Conservation (phyloP, 1,140 invertebrate species). For the Aporrectodea caliginosa region DNA sequence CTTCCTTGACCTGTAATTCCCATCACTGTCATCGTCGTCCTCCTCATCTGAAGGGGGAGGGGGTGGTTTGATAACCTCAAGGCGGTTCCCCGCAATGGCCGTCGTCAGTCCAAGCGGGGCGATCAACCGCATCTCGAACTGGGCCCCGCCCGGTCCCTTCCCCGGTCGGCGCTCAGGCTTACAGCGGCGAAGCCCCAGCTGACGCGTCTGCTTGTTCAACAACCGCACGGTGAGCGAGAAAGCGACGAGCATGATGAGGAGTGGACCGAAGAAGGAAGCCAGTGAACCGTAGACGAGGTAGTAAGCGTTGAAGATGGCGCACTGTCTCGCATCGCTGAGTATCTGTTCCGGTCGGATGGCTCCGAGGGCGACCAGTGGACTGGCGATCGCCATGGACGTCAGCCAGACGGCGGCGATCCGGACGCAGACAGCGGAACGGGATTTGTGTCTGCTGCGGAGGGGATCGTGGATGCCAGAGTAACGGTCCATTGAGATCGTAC, state of each 20-base stretch:
- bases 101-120: not conserved
- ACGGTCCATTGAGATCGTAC: slow-evolving; percentile 54
- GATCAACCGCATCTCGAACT: not conserved
- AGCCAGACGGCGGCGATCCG: slow-evolving; percentile 83
- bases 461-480: slow-evolving; percentile 88
- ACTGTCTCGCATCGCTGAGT: slow-evolving; percentile 18
- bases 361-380: slow-evolving; percentile 79
- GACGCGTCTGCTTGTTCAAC: not conserved
- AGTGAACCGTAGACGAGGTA: slow-evolving; percentile 75
- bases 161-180: no score
- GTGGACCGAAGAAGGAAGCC: slow-evolving; percentile 88
- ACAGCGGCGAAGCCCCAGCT: slow-evolving; percentile 6
- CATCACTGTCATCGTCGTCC: not conserved
- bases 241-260: slow-evolving; percentile 91
- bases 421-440: slow-evolving; percentile 67
- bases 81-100: not conserved
- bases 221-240: slow-evolving; percentile 64
- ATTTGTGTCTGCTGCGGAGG: slow-evolving; percentile 77
- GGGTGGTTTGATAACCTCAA: not conserved
- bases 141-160: no score
- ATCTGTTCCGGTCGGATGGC: slow-evolving; percentile 57
- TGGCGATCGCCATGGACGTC: slow-evolving; percentile 76
- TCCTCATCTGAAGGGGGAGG: not conserved
- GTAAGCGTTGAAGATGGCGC: slow-evolving; percentile 71
- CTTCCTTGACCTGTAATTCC: not conserved